Conservation (phyloP, 2,888 invertebrate species). For the Catocala sponsa region DNA sequence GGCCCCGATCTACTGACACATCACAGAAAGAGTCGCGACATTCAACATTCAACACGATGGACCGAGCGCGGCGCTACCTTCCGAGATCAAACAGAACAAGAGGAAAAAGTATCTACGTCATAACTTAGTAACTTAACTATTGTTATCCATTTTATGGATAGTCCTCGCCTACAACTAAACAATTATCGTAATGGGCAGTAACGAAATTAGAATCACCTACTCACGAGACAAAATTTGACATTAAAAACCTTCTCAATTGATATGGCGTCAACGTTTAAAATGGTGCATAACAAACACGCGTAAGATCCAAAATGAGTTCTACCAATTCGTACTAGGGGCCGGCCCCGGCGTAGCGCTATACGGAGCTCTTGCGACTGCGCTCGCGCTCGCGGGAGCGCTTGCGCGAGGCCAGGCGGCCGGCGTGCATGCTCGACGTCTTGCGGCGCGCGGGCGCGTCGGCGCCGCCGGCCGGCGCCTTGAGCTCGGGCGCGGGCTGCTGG, state of each 20-base stretch:
- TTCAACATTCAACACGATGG: constrained; percentile 21
- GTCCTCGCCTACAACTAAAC: constrained; percentile 61
- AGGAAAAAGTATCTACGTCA: constrained; percentile 52
- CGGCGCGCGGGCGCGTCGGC: constrained; percentile 80
- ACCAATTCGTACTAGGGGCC: constrained; percentile 22
- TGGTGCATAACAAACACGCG: constrained; percentile 33
- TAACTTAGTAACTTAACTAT: constrained; percentile 71
- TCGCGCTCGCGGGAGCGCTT: constrained; percentile 61
- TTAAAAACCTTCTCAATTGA: constrained; percentile 56
- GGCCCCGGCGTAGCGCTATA: constrained; percentile 68
- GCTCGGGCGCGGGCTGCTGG: constrained; percentile 78
- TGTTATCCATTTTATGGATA: constrained; percentile 78
- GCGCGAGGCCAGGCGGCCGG: constrained; percentile 74
- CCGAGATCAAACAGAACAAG: constrained; percentile 60
- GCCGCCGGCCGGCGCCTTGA: constrained; percentile 59
- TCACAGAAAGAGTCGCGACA: constrained; percentile 47
- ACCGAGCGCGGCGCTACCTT: constrained; percentile 39
- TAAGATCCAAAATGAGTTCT: constrained; percentile 34
- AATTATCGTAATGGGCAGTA: constrained; percentile 53
- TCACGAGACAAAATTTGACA: constrained; percentile 51
- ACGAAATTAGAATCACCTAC: constrained; percentile 56
- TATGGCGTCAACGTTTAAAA: constrained; percentile 58
- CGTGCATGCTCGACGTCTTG: constrained; percentile 77
- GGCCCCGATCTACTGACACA: constrained; percentile 38
- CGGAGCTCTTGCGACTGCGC: constrained; percentile 75